phyloP scores from a whole-genome alignment of 92 coral and sea anemone genomes.

The Desmophyllum pertusum region DNA sequence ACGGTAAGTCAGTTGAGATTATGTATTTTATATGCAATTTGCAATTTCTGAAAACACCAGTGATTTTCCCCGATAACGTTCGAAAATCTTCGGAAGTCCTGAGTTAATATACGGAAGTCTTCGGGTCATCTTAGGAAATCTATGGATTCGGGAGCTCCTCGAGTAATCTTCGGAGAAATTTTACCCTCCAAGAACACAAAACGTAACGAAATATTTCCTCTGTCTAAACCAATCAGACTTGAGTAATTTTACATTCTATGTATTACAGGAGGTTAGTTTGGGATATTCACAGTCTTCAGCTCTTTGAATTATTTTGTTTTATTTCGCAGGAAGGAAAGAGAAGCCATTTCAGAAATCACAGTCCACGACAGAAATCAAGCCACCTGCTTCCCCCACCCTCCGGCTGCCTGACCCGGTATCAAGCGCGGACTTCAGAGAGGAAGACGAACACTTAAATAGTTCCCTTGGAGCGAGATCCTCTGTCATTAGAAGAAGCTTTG shows the following conservation, averaged over 20 bases:
- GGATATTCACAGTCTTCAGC: not conserved
- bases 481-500: constrained; percentile 82
- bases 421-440: constrained; percentile 82
- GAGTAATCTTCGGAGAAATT: no score
- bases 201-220: no score
- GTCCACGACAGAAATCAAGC: constrained; percentile 63
- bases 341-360: constrained; percentile 58
- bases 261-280: no score
- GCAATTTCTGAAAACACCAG: not conserved
- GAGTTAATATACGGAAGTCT: no score
- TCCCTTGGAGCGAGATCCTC: constrained; percentile 64
- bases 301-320: not conserved
- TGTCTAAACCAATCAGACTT: not conserved
- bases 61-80: not conserved
- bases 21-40: not conserved
- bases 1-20: constrained; percentile 37
- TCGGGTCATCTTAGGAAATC: not conserved
- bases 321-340: constrained; percentile 71
- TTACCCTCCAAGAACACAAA: no score
- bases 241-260: not conserved
- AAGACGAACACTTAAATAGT: constrained; percentile 43
- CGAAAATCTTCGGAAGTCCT: not conserved
- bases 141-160: no score
- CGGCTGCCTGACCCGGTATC: constrained; percentile 87
- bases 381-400: constrained; percentile 77